A percentile compares a stretch with the other conserved stretches of the same genome.
phyloP scores from a whole-genome alignment of 2,888 invertebrate genomes.

The Tipula vernalis region DNA sequence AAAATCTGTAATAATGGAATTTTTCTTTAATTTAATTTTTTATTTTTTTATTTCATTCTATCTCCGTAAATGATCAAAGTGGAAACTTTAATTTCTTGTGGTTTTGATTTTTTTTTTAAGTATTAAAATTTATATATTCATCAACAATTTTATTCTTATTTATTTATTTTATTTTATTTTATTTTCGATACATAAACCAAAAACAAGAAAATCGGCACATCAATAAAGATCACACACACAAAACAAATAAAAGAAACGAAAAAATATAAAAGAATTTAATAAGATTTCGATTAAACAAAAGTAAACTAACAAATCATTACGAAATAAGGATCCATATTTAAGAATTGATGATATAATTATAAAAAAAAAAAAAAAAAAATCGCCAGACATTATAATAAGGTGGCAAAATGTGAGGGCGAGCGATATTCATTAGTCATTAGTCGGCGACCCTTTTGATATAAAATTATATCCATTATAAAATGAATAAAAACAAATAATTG shows the following conservation, averaged over 20 bases:
- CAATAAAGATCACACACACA: neutral
- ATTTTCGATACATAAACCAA: neutral
- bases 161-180: neutral
- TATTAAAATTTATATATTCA: neutral
- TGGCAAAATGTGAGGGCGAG: neutral
- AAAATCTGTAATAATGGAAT: neutral
- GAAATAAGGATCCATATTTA: neutral
- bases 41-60: neutral
- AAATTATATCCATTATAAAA: no score
- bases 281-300: neutral
- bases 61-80: neutral
- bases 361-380: neutral
- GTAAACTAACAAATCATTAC: neutral
- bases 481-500: neutral
- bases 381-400: neutral
- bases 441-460: neutral
- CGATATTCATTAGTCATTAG: neutral
- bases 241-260: neutral
- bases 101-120: neutral
- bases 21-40: neutral
- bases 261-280: neutral
- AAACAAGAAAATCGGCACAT: neutral
- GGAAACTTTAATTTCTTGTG: conserved; percentile 4
- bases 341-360: neutral
- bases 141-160: neutral